Evolutionary conservation across 2,113 vertebrate species (phyloP), one percentile per base, ranked within the genome.

Genomic region (Chaenogobius annularis): DNA sequence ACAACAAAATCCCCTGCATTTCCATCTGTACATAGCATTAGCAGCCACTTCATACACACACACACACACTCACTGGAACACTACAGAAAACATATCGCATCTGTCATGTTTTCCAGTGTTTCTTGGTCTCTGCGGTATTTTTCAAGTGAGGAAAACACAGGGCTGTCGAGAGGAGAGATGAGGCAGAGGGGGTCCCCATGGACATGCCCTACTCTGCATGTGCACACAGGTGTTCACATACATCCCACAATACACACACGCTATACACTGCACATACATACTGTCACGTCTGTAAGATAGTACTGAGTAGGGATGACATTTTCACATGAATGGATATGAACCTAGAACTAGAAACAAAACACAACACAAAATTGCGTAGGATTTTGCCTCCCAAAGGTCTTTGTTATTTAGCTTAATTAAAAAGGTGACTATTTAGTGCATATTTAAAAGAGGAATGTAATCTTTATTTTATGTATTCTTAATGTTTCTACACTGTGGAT

Each of bases 121-220:
- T 20, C 48, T 12, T 26, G 47, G 52, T 64, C 74, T 65, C 73
- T 72, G 44, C 77, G 61, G 75, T 68, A 65, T 77, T 71, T 67
- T 68, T 75, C 52, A 63, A 35, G 67, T 20, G 23, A 69, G 69
- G 46, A 55, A 72, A 74, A 77, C 75, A 66, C 26, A 3, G 59
- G 12, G 3, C 59, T 40, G 58, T 80, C 81, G 82, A 83, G 79
- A 85, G 77, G 69, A 65, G 84, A 87, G 50, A 84, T 79, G 83
- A 75, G 68, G 70, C 52, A 26, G 65, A 31, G 62, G 58, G 54
- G 74, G 78, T 74, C 79, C 77, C 79, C 37, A 62, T 79, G 75
- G 66, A 74, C 46, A 71, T 46, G 48, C 69, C 46, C 54, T 43
- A 70, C 71, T 70, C 71, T 79, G 67, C 19, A 44, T 81, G 69